Evolutionary conservation across 2,888 invertebrate genomes (phyloP).

Genomic region (Cephus sareptanus): DNA sequence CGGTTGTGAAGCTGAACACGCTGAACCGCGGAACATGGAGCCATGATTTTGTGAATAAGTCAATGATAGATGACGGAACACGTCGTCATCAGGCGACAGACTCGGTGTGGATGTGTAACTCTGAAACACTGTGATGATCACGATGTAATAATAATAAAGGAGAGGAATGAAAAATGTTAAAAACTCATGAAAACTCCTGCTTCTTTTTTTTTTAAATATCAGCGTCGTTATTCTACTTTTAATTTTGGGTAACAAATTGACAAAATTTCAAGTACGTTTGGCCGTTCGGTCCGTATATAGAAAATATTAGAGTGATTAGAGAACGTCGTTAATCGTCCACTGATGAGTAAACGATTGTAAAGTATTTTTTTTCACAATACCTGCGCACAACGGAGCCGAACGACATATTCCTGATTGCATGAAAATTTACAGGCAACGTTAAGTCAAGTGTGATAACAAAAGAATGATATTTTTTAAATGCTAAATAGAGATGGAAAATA

Average conservation of each 20-base stretch:
- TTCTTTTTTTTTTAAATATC: background rate
- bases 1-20: constrained; percentile 81
- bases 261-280: background rate
- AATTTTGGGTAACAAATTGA: background rate
- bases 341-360: background rate
- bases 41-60: constrained; percentile 89
- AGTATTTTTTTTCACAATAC: constrained; percentile 49
- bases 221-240: background rate
- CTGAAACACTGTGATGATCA: constrained; percentile 79
- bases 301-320: background rate
- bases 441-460: constrained; percentile 21
- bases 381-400: constrained; percentile 68
- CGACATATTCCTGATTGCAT: constrained; percentile 67
- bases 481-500: background rate
- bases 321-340: background rate
- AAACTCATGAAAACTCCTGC: background rate
- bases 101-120: constrained; percentile 85
- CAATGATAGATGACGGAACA: constrained; percentile 86
- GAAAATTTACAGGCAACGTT: constrained; percentile 44
- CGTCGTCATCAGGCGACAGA: constrained; percentile 91
- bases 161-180: background rate
- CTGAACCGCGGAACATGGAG: constrained; percentile 87
- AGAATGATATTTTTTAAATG: constrained; percentile 16
- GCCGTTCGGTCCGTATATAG: background rate
- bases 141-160: background rate